Percentiles rank a stretch among this genome's conserved stretches.
phyloP scores from a whole-genome alignment of 2,888 invertebrate genomes.

The Mythimna lalbum region DNA sequence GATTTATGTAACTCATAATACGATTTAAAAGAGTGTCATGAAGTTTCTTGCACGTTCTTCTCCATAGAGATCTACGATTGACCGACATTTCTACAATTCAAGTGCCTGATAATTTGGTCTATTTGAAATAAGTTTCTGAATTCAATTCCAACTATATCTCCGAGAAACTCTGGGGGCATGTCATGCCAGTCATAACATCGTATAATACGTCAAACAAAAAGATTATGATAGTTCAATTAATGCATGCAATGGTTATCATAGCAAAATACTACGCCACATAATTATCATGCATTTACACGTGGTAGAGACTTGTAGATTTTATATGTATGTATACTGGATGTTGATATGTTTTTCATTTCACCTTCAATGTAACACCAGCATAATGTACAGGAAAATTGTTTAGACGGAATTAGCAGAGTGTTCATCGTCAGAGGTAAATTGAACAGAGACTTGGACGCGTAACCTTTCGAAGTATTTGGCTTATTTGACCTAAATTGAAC shows the following conservation, averaged over 20 bases:
- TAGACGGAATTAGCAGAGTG: not conserved
- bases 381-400: slow-evolving; percentile 10
- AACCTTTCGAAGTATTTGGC: slow-evolving; percentile 21
- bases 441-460: slow-evolving; percentile 6
- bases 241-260: slow-evolving; percentile 23
- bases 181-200: slow-evolving; percentile 5
- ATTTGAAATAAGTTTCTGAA: no score
- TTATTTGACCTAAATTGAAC: slow-evolving; percentile 30
- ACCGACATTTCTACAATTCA: no score
- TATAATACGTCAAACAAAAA: slow-evolving; percentile 22
- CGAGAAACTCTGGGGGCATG: not conserved
- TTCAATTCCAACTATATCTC: not conserved
- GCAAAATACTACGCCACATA: slow-evolving; percentile 33
- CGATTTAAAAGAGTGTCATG: no score
- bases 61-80: no score
- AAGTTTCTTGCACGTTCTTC: no score
- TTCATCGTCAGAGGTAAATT: slow-evolving; percentile 27
- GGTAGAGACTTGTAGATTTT: not conserved
- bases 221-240: slow-evolving; percentile 42
- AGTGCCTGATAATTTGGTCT: no score
- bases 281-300: slow-evolving; percentile 40
- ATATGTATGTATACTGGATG: not conserved
- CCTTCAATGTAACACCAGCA: slow-evolving; percentile 34
- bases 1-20: no score
- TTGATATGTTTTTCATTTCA: slow-evolving; percentile 48